phyloP scores from a whole-genome alignment of 35 echinoderm and acorn worm genomes.

The Stichopus chloronotus region DNA sequence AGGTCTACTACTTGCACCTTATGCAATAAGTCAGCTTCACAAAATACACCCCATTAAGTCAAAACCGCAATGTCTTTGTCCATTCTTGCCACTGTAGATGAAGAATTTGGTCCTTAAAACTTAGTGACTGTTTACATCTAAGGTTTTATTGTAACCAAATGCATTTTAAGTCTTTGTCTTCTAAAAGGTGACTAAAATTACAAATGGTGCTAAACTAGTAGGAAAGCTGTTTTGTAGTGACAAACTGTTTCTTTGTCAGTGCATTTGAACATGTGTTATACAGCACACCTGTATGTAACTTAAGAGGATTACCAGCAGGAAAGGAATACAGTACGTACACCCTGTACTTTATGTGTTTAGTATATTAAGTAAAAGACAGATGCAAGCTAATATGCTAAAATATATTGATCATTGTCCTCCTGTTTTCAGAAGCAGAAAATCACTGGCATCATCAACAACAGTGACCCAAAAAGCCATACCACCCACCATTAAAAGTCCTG shows the following conservation, averaged over 20 bases:
- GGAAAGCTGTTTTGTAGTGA: not conserved
- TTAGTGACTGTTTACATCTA: too few species aligned
- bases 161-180: too few species aligned
- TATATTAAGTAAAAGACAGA: not conserved
- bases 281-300: not conserved
- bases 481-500: slow-evolving; percentile 4
- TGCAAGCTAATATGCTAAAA: too few species aligned
- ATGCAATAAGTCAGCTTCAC: too few species aligned
- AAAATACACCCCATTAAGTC: too few species aligned
- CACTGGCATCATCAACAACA: slow-evolving; percentile 1
- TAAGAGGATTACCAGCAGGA: not conserved
- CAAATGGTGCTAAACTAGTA: not conserved
- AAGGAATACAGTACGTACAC: not conserved
- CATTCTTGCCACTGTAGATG: too few species aligned
- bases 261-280: not conserved
- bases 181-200: too few species aligned
- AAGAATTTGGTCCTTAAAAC: too few species aligned
- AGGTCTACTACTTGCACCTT: too few species aligned
- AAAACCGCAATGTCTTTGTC: too few species aligned
- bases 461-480: not conserved
- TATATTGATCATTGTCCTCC: not conserved
- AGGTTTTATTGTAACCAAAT: too few species aligned
- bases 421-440: slow-evolving; percentile 25
- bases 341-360: not conserved
- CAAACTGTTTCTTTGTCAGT: not conserved